Percentiles rank a stretch among this genome's conserved stretches.
Evolutionary conservation across 2,888 invertebrate species (phyloP).

Genomic region (Fragum sueziense): DNA sequence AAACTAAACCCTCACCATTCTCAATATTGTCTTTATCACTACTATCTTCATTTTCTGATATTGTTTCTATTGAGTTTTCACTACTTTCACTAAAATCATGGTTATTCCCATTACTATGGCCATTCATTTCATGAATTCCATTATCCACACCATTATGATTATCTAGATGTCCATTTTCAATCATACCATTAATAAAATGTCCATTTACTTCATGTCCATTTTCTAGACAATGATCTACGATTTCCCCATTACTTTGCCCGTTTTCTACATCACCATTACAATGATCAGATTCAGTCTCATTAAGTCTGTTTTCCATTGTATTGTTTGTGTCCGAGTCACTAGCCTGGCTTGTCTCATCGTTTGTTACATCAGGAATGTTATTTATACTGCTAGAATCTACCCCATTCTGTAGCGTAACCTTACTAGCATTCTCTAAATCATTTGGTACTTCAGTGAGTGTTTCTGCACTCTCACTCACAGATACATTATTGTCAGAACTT

Average conservation of each 20-base stretch:
- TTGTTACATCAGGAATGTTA: conserved; percentile 3
- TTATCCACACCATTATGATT: conserved; percentile 7
- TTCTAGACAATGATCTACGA: background rate
- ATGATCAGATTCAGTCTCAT: background rate
- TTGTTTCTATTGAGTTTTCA: conserved; percentile 57
- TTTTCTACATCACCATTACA: conserved; percentile 24
- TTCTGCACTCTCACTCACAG: conserved; percentile 45
- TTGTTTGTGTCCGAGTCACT: background rate
- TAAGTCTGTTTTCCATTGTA: background rate
- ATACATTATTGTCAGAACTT: conserved; percentile 50
- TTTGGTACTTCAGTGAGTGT: conserved; percentile 24
- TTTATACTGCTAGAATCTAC: conserved; percentile 1
- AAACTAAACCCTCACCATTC: conserved; percentile 23
- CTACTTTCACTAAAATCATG: conserved; percentile 27
- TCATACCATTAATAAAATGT: conserved; percentile 12
- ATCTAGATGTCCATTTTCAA: conserved; percentile 4
- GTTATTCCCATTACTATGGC: background rate
- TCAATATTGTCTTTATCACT: conserved; percentile 4
- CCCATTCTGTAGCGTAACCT: conserved; percentile 24
- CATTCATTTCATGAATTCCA: conserved; percentile 34
- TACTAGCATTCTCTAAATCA: conserved; percentile 11
- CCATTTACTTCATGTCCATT: conserved; percentile 41
- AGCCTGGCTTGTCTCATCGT: background rate
- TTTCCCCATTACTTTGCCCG: background rate
- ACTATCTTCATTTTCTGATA: conserved; percentile 49